Evolutionary conservation across 1,140 invertebrate genomes (phyloP), one percentile per base, ranked within the genome.

Genomic region (Nixonia krombeini): DNA sequence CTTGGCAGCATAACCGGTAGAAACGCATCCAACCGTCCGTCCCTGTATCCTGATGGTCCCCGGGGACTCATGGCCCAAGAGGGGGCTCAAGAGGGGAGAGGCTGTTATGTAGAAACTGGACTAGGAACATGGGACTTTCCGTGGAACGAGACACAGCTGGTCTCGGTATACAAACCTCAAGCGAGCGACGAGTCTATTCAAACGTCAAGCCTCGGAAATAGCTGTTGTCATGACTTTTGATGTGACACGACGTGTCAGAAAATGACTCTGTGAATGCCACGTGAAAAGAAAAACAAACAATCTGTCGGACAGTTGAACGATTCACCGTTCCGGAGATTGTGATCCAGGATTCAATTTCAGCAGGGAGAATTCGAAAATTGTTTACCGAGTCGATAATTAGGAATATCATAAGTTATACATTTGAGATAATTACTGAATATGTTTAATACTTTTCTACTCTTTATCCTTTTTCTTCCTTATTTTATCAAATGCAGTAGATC

Each of bases 211-310:
- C 40, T 29, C 53, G 58, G 65, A 62, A 67, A 68, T 62, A 47
- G 42, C 47, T 57, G 57, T 57, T 68, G 57, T 68, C 57, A 53
- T 58, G 64, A 68, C 64, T 68, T 33, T 35, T 62, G 64, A 68
- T 62, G 50, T 62, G 65, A 68, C 65, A 50, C 62, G 65, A 68
- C 57, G 57, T 42, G 57, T 57, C 52, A 62, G 49, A 58, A 68
- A 61, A 68, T 68, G 57, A 58, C 53, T 52, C 47, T 57, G 52
- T 57, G 57, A 57, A 57, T 61, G 28, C 21, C 52, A 68, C 57
- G 57, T 46, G 46, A 50, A 47, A 56, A 17, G 25, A 26, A 51
- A 26, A 55, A 50, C 4, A 37, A 49, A 50, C 21, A 53, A 26
- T 21, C 9, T 16, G 37, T 23, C 38, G 42, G 47, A 9, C 41